These are phyloP conservation scores for Plutella xylostella DNA, from an alignment of 2,888 invertebrate species.

Conservation along the genomic window DNA sequence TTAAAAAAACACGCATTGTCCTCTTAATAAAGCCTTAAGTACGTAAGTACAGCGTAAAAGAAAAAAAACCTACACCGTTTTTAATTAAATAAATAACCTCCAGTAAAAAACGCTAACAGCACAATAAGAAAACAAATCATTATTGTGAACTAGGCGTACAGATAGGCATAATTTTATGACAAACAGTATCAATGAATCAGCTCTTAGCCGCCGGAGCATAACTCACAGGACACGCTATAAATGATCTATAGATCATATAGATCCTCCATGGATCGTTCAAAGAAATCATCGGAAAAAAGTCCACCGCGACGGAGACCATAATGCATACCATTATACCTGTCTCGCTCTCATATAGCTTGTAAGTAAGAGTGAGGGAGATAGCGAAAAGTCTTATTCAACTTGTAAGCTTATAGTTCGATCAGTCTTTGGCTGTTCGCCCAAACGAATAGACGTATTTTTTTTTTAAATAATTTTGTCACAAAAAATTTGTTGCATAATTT, in stretches of 20 bases:
- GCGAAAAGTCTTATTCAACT: conserved; percentile 38
- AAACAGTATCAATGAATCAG: conserved; percentile 38
- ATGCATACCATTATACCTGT: conserved; percentile 57
- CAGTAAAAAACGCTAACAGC: too few species aligned
- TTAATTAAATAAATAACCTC: too few species aligned
- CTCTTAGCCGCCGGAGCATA: conserved; percentile 35
- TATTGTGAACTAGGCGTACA: conserved; percentile 16
- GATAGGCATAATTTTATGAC: conserved; percentile 16
- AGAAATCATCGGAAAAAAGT: conserved; percentile 59
- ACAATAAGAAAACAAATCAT: too few species aligned
- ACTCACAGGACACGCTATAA: conserved; percentile 46
- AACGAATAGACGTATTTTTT: conserved; percentile 19
- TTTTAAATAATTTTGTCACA: neutral
- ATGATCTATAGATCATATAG: conserved; percentile 57
- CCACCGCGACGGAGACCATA: conserved; percentile 42
- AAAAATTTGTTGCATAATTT: too few species aligned
- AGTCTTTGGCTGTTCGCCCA: conserved; percentile 29
- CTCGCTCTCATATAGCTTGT: conserved; percentile 23
- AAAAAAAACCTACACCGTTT: too few species aligned
- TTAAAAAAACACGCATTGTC: too few species aligned
- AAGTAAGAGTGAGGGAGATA: conserved; percentile 23
- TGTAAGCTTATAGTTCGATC: conserved; percentile 24
- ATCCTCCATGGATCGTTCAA: conserved; percentile 48
- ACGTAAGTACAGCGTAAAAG: too few species aligned
- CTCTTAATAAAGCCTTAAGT: too few species aligned